These are phyloP conservation scores for Numenius arquata DNA, from an alignment of 2,113 vertebrate genomes.

Conservation along the genomic window DNA sequence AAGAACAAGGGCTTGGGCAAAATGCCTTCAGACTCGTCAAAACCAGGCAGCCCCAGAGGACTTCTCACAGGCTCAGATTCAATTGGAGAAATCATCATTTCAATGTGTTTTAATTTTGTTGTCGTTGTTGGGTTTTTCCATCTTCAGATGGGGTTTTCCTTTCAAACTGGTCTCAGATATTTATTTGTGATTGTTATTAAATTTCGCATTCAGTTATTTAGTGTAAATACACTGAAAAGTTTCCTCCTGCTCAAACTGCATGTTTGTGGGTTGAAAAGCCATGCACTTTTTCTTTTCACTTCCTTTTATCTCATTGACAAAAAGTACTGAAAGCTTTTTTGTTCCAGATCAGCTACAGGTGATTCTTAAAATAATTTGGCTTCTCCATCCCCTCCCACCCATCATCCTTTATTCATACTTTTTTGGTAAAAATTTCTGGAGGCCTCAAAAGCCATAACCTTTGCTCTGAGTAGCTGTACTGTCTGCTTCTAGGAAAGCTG, in stretches of 20 bases:
- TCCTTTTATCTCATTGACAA: slow-evolving; percentile 24
- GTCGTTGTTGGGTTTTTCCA: neutral
- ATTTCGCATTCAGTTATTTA: neutral
- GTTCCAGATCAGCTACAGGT: neutral
- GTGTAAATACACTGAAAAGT: neutral
- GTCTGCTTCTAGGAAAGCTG: slow-evolving; percentile 3
- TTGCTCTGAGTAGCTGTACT: neutral
- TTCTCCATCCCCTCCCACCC: neutral
- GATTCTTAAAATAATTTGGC: neutral
- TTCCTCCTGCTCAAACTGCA: neutral
- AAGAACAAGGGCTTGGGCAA: slow-evolving; percentile 5
- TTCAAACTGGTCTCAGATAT: neutral
- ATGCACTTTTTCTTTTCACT: neutral
- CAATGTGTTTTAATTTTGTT: neutral
- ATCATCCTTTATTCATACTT: neutral
- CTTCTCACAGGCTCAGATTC: neutral
- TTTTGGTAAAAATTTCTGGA: neutral
- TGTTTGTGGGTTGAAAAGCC: neutral
- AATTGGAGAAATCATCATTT: neutral
- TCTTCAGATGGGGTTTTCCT: neutral
- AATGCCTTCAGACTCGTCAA: neutral
- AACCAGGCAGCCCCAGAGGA: neutral
- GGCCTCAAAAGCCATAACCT: neutral
- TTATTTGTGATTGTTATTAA: neutral
- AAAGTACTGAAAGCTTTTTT: neutral